Conservation (phyloP, 1,140 invertebrate genomes). For the Brachystomella parvula region DNA sequence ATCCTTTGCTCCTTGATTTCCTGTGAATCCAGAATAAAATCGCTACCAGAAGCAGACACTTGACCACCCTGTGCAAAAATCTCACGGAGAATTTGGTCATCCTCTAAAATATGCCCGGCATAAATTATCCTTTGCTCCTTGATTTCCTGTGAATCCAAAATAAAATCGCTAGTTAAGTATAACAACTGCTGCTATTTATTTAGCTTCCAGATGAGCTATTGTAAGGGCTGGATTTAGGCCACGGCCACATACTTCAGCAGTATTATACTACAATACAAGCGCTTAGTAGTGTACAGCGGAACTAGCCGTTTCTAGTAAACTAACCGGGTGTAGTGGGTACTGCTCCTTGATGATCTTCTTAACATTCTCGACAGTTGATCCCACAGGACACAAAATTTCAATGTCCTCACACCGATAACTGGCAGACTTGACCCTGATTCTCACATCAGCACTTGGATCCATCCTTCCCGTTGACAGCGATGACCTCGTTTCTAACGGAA, state of each 20-base stretch:
- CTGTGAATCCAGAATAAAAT: too few relatives aligned
- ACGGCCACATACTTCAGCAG: too few relatives aligned
- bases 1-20: slow-evolving; percentile 31
- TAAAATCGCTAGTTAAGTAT: too few relatives aligned
- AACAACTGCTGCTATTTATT: too few relatives aligned
- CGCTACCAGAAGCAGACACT: slow-evolving; percentile 8
- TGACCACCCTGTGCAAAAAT: slow-evolving; percentile 21
- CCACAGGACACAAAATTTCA: slow-evolving; percentile 23
- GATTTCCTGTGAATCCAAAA: slow-evolving; percentile 27
- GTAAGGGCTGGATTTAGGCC: too few relatives aligned
- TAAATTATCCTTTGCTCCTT: slow-evolving; percentile 34
- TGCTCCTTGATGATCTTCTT: slow-evolving; percentile 27
- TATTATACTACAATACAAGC: too few relatives aligned
- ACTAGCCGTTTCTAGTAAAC: too few relatives aligned
- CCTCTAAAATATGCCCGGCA: slow-evolving; percentile 34
- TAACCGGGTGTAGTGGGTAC: slow-evolving; percentile 31
- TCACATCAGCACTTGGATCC: slow-evolving; percentile 1
- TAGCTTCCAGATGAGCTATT: too few relatives aligned
- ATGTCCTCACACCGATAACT: slow-evolving; percentile 33
- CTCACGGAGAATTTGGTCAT: slow-evolving; percentile 29
- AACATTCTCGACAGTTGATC: slow-evolving; percentile 18
- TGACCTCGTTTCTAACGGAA: background rate
- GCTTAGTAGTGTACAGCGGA: too few relatives aligned
- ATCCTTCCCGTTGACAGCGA: background rate
- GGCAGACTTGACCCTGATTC: slow-evolving; percentile 26